Evolutionary conservation across 2,113 vertebrate genomes (phyloP), one percentile per base, ranked within the genome.

Genomic region (Salvator merianae): DNA sequence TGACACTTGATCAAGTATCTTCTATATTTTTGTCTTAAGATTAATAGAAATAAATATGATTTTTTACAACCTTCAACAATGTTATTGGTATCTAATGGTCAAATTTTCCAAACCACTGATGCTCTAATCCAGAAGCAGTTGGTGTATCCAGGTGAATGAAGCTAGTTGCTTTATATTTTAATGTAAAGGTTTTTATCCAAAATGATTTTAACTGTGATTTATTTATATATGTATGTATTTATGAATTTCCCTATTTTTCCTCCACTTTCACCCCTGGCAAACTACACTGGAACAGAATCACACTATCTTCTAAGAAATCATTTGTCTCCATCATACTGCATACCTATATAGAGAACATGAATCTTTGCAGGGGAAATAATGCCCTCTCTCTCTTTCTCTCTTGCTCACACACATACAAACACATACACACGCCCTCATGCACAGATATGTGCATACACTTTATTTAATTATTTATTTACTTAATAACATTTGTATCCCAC

Each of bases 31-130:
- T 24, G 30, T 68, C 6, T 38, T 14, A 80, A 50, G 65, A 22
- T 68, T 55, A 87, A 76, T 69, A 84, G 36, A 34, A 87, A 74
- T 34, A 81, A 79, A 34, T 32, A 38, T 8, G 14, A 32, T 20
- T 47, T 85, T 89, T 75, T 6, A 40, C 65, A 75, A 50, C 7
- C n/a, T 36, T 72, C 77, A 66, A 3, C 86, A 3, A 34, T 85
- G 50, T 74, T 30, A 75, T 83, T 81, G 69, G 18, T 53, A 81
- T 87, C 53, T 86, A 78, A 68, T 62, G 16, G 14, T 32, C 82
- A 73, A 76, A 83, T 83, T 90, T 85, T 79, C 80, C 73, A n/a
- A 83, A 63, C 9, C n/a, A 88, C 40, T 72, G 28, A 26, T 79
- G 75, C 30, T 1, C 0, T 81, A 85, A 84, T 85, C 79, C 77